A percentile compares a stretch with the other conserved stretches of the same genome.
phyloP scores from a whole-genome alignment of 2,797 vertebrate species.

The Oreochromis grahami region DNA sequence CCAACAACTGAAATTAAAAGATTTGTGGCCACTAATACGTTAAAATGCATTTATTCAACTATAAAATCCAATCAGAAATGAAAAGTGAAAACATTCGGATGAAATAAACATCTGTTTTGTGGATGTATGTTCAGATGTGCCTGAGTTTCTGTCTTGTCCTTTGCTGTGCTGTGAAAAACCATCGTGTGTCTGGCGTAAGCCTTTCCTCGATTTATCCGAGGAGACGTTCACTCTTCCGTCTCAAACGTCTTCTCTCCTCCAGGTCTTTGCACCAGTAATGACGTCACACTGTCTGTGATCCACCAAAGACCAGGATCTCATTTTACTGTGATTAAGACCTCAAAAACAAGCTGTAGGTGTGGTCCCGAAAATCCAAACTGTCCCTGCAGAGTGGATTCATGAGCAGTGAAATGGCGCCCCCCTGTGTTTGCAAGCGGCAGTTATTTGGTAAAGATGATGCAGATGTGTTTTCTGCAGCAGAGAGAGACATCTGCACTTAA shows the following conservation, averaged over 20 bases:
- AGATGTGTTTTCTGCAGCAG: background rate
- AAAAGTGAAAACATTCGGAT: fast-evolving
- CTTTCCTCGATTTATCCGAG: background rate
- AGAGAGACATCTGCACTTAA: background rate
- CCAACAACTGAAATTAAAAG: background rate
- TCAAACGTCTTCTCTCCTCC: background rate
- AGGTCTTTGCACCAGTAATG: background rate
- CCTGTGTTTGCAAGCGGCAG: constrained; percentile 18
- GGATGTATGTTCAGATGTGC: background rate
- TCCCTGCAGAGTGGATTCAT: too few relatives aligned
- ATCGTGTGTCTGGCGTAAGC: background rate
- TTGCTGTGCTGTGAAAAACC: fast-evolving
- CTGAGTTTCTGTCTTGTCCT: background rate
- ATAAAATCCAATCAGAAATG: background rate
- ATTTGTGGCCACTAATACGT: background rate
- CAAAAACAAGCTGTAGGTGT: constrained; percentile 24
- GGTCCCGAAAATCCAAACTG: background rate
- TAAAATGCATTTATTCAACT: fast-evolving
- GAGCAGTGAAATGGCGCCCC: constrained; percentile 20
- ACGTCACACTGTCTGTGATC: background rate
- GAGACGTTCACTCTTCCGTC: background rate
- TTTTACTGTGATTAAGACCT: background rate
- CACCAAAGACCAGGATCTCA: background rate
- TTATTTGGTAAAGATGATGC: background rate
- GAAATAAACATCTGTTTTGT: background rate